phyloP scores from a whole-genome alignment of 1,140 invertebrate species.

The Trichonephila clavipes region DNA sequence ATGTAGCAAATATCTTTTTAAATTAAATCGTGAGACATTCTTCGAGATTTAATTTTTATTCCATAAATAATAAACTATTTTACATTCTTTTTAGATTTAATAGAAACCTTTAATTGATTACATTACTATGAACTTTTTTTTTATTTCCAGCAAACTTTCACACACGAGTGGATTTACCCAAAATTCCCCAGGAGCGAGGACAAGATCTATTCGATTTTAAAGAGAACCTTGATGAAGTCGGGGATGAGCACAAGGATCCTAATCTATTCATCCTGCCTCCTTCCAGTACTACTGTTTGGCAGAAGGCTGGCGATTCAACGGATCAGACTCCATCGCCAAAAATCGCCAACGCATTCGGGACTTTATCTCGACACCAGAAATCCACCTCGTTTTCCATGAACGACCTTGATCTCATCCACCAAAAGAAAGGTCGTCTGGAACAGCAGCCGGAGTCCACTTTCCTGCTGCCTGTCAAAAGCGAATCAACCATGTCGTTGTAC shows the following conservation, averaged over 20 bases:
- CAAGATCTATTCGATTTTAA: too few species aligned
- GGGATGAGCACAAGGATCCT: constrained; percentile 47
- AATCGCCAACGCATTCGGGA: not conserved
- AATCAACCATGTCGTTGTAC: constrained; percentile 79
- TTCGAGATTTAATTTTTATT: too few species aligned
- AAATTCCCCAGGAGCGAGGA: not conserved
- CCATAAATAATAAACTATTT: too few species aligned
- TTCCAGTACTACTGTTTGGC: not conserved
- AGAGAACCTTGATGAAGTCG: not conserved
- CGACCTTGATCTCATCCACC: constrained; percentile 81
- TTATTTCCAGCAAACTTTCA: not conserved
- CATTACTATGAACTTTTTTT: not conserved
- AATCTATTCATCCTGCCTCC: constrained; percentile 7
- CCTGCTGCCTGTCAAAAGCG: constrained; percentile 78
- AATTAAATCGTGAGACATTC: too few species aligned
- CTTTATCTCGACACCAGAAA: constrained; percentile 25
- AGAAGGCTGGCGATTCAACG: not conserved
- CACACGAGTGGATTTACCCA: not conserved
- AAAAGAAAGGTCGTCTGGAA: constrained; percentile 5
- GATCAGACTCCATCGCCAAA: not conserved
- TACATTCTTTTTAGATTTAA: too few species aligned
- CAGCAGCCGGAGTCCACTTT: constrained; percentile 77
- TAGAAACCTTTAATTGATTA: too few species aligned
- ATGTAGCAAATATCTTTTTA: too few species aligned
- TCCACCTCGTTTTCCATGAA: constrained; percentile 82